Conservation (phyloP, 2,113 vertebrate species). For the Pampusana beccarii region DNA sequence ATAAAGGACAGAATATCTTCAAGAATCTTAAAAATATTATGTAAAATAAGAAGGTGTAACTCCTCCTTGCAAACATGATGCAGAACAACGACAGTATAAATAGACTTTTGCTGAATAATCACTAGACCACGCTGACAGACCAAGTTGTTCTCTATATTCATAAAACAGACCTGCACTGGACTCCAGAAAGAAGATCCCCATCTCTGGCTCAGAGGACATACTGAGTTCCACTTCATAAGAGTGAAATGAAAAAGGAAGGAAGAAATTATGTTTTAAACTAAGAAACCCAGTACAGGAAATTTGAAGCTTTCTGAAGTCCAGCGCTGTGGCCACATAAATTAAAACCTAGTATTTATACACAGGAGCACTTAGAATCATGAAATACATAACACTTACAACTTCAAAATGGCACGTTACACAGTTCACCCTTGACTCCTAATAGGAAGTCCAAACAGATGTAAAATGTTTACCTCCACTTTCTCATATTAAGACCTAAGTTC, state of each 20-base stretch:
- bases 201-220: not conserved
- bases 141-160: not conserved
- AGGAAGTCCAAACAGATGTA: not conserved
- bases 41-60: not conserved
- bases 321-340: not conserved
- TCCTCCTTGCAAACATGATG: not conserved
- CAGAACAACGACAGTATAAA: not conserved
- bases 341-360: not conserved
- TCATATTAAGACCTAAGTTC: not conserved
- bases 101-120: not conserved
- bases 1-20: rapidly evolving
- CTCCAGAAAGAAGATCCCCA: not conserved
- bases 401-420: not conserved
- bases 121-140: not conserved
- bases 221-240: not conserved
- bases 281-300: not conserved
- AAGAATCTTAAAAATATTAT: not conserved
- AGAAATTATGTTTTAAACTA: not conserved
- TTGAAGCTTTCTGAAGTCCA: not conserved
- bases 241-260: not conserved
- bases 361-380: not conserved
- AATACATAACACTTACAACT: not conserved
- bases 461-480: not conserved
- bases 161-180: not conserved
- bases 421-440: not conserved